A percentile compares a stretch with the other conserved stretches of the same genome.
These are phyloP conservation scores for Bhutanitis thaidina DNA, from an alignment of 2,888 invertebrate species.

Conservation along the genomic window DNA sequence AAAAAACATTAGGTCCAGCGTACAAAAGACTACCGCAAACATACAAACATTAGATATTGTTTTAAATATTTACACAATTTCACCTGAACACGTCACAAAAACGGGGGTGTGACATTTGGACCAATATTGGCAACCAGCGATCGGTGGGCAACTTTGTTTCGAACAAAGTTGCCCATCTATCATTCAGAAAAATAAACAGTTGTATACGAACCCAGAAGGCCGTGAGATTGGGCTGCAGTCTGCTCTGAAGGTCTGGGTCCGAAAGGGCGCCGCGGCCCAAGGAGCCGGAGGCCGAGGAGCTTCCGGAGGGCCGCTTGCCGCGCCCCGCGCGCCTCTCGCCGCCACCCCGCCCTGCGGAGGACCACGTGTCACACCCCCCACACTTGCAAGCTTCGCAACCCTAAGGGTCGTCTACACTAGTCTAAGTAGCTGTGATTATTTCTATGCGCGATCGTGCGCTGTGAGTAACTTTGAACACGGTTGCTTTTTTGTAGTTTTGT, in stretches of 20 bases:
- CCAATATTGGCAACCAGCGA: neutral
- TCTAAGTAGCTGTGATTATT: slow-evolving; percentile 22
- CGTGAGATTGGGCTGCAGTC: slow-evolving; percentile 58
- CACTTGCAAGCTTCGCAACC: slow-evolving; percentile 33
- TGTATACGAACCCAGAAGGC: slow-evolving; percentile 66
- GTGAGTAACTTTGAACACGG: neutral
- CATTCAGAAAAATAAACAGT: neutral
- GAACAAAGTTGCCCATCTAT: neutral
- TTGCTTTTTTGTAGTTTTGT: slow-evolving; percentile 1
- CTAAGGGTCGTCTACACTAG: slow-evolving; percentile 12
- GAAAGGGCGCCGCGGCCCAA: slow-evolving; percentile 66
- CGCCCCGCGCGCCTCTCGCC: slow-evolving; percentile 57
- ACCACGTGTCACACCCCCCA: slow-evolving; percentile 41
- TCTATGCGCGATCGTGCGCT: neutral
- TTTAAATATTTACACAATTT: no score
- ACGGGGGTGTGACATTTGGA: slow-evolving; percentile 15
- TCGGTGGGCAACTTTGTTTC: neutral
- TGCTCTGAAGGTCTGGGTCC: slow-evolving; percentile 65
- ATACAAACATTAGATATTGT: no score
- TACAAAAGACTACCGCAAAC: no score
- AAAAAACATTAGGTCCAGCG: no score
- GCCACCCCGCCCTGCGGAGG: slow-evolving; percentile 38
- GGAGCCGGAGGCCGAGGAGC: slow-evolving; percentile 43
- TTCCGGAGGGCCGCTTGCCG: slow-evolving; percentile 38
- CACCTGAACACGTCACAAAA: neutral